Evolutionary conservation across 1,140 invertebrate species (phyloP).

Genomic region (Dysdera silvatica): DNA sequence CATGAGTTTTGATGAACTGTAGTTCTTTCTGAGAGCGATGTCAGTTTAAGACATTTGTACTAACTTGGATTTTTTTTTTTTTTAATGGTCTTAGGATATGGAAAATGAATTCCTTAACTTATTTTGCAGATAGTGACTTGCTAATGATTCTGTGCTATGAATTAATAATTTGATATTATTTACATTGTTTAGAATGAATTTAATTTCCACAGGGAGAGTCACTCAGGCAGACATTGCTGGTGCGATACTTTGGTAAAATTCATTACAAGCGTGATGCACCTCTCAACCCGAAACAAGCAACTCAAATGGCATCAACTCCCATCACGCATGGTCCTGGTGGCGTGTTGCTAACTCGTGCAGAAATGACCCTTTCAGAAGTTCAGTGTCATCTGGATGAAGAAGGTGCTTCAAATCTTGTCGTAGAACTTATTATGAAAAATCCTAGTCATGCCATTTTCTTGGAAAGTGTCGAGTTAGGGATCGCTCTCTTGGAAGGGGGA

Average conservation of each 20-base stretch:
- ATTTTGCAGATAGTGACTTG: no score
- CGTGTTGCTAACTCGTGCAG: conserved; percentile 69
- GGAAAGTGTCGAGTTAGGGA: conserved; percentile 91
- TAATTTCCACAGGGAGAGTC: conserved; percentile 61
- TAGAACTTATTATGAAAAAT: conserved; percentile 87
- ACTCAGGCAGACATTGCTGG: conserved; percentile 69
- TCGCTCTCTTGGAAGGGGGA: conserved; percentile 93
- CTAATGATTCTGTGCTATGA: no score
- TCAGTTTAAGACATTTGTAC: no score
- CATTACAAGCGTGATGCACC: conserved; percentile 30
- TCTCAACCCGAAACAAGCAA: conserved; percentile 24
- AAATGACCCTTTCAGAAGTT: conserved; percentile 78
- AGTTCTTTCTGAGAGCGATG: no score
- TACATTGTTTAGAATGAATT: conserved; percentile 2
- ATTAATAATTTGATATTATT: no score
- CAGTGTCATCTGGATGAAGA: conserved; percentile 89
- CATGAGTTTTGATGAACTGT: no score
- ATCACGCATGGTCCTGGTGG: conserved; percentile 67
- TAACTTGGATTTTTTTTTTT: no score
- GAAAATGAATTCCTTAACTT: no score
- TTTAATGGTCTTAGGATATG: no score
- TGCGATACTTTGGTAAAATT: conserved; percentile 74
- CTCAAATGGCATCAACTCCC: conserved; percentile 44
- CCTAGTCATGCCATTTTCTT: conserved; percentile 71
- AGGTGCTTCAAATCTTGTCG: conserved; percentile 91